Evolutionary conservation across 2,797 vertebrate species (phyloP).

Genomic region (Lepidocolaptes lacrymiger): DNA sequence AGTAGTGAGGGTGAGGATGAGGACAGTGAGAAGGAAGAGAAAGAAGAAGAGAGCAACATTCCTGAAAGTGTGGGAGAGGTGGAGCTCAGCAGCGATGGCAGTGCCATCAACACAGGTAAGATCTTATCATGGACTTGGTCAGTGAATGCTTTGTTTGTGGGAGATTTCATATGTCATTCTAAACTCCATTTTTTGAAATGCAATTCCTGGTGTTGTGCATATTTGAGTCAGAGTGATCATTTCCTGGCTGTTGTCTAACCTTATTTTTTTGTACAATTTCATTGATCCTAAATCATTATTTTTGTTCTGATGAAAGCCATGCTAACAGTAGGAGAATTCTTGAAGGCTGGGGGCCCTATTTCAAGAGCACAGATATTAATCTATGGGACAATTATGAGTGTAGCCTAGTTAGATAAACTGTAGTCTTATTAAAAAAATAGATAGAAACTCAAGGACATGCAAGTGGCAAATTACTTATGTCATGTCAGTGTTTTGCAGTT

Average conservation of each 20-base stretch:
- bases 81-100: slow-evolving; percentile 85
- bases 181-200: rapidly evolving
- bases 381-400: not conserved
- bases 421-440: not conserved
- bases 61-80: slow-evolving; percentile 64
- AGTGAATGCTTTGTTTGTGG: not conserved
- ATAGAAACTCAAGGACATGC: not conserved
- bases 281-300: not conserved
- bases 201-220: rapidly evolving
- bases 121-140: rapidly evolving
- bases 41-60: slow-evolving; percentile 79
- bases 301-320: not conserved
- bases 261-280: not conserved
- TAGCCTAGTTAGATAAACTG: not conserved
- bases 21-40: slow-evolving; percentile 92
- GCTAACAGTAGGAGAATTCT: not conserved
- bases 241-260: not conserved
- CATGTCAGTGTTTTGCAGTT: not conserved
- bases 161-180: not conserved
- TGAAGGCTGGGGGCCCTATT: not conserved
- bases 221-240: not conserved
- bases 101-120: slow-evolving; percentile 92
- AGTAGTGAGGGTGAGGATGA: slow-evolving; percentile 98
- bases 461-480: not conserved
- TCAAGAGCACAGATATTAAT: not conserved